Conservation (phyloP, 53 echinoderm and acorn worm genomes). For the Paelopatides confundens region DNA sequence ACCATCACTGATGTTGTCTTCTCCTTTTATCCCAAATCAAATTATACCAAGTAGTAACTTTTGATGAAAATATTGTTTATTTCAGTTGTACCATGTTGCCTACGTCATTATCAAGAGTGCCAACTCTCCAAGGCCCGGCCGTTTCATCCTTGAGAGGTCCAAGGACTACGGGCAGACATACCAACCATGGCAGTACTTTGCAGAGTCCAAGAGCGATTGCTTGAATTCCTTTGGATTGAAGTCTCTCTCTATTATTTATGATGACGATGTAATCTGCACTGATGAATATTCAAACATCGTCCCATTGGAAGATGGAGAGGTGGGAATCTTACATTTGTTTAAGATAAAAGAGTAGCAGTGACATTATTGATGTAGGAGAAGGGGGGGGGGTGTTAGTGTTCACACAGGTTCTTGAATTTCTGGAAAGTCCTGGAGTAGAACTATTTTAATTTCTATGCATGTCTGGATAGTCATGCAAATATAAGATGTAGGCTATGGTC, state of each 20-base stretch:
- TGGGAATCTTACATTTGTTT: neutral
- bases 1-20: no score
- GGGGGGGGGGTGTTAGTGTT: no score
- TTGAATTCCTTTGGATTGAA: constrained; percentile 83
- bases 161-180: constrained; percentile 79
- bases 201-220: constrained; percentile 86
- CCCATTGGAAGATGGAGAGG: constrained; percentile 98
- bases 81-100: constrained; percentile 90
- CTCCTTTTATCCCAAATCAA: no score
- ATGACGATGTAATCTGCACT: constrained; percentile 93
- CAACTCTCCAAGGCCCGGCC: constrained; percentile 81
- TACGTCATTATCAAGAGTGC: constrained; percentile 82
- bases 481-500: no score
- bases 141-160: constrained; percentile 78
- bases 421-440: no score
- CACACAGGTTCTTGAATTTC: no score
- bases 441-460: no score
- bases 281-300: constrained; percentile 95
- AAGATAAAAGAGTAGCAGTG: no score
- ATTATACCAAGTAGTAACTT: no score
- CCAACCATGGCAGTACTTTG: constrained; percentile 92
- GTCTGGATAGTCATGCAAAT: no score
- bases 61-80: neutral
- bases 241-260: constrained; percentile 73
- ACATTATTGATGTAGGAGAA: no score